These are phyloP conservation scores for Drosophila subpulchrella DNA, from an alignment of 1,140 invertebrate species.

Conservation along the genomic window DNA sequence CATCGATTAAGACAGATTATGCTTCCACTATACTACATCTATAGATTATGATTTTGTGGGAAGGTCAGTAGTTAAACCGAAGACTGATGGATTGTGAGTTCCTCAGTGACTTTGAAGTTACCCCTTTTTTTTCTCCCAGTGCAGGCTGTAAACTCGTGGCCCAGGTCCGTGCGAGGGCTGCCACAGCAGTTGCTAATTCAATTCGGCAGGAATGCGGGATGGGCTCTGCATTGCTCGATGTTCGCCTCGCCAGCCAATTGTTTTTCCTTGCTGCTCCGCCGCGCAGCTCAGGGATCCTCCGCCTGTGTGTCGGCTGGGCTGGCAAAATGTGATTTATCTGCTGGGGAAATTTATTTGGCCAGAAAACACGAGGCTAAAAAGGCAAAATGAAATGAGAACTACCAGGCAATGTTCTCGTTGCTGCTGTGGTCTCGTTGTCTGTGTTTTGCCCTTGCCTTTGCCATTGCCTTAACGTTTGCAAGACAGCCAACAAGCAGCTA, in stretches of 20 bases:
- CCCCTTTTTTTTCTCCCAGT: not conserved
- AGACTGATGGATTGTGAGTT: no score
- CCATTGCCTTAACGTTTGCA: not conserved
- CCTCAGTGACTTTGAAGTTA: no score
- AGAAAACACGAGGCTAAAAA: constrained; percentile 43
- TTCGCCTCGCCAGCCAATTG: constrained; percentile 34
- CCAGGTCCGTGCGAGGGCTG: constrained; percentile 20
- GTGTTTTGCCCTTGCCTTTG: constrained; percentile 1
- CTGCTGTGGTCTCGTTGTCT: constrained; percentile 31
- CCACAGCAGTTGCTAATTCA: constrained; percentile 28
- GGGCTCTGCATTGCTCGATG: not conserved
- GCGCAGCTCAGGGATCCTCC: not conserved
- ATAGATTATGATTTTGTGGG: no score
- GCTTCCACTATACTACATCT: no score
- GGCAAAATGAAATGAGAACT: constrained; percentile 51
- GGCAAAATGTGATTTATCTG: constrained; percentile 62
- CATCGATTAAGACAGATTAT: no score
- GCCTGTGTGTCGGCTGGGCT: not conserved
- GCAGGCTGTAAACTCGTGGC: not conserved
- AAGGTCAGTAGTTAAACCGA: no score
- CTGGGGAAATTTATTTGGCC: constrained; percentile 56
- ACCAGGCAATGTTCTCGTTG: constrained; percentile 14
- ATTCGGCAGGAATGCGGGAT: constrained; percentile 2
- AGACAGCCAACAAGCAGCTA: constrained; percentile 3
- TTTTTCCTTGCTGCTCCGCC: constrained; percentile 2